These are phyloP conservation scores for Orthonevra nobilis DNA, from an alignment of 2,888 invertebrate species.

Conservation along the genomic window DNA sequence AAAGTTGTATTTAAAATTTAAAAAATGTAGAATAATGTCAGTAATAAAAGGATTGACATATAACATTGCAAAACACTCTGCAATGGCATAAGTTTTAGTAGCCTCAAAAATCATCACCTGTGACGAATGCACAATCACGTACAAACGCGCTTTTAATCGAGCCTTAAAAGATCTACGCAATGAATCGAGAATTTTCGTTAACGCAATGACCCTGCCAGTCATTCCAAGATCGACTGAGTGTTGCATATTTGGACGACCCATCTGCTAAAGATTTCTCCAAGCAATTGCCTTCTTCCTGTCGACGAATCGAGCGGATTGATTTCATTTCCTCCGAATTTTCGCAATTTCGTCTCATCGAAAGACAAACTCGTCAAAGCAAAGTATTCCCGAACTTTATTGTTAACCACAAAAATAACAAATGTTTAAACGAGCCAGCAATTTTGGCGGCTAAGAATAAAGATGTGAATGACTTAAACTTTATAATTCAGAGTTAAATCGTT, in stretches of 20 bases:
- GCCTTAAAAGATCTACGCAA: constrained; percentile 3
- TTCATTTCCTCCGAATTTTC: not conserved
- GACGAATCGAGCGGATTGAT: constrained; percentile 4
- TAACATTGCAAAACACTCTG: too few species aligned
- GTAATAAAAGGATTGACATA: too few species aligned
- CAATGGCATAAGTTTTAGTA: constrained; percentile 4
- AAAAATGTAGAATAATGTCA: too few species aligned
- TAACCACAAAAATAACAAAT: not conserved
- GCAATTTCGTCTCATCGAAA: not conserved
- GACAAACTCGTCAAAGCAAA: not conserved
- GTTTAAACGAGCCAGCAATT: not conserved
- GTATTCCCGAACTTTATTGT: not conserved
- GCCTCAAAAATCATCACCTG: too few species aligned
- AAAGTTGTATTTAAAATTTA: too few species aligned
- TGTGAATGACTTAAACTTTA: not conserved
- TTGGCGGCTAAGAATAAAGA: too few species aligned
- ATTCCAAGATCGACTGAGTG: too few species aligned
- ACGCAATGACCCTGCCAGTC: too few species aligned
- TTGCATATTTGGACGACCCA: too few species aligned
- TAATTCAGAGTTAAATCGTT: constrained; percentile 1
- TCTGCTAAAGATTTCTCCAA: too few species aligned
- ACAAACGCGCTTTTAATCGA: constrained; percentile 3
- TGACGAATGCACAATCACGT: not conserved
- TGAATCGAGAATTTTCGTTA: too few species aligned
- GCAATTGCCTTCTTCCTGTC: too few species aligned